Base-by-base conservation (phyloP, 2,797 vertebrate species). In the Pelodytes ibericus region DNA sequence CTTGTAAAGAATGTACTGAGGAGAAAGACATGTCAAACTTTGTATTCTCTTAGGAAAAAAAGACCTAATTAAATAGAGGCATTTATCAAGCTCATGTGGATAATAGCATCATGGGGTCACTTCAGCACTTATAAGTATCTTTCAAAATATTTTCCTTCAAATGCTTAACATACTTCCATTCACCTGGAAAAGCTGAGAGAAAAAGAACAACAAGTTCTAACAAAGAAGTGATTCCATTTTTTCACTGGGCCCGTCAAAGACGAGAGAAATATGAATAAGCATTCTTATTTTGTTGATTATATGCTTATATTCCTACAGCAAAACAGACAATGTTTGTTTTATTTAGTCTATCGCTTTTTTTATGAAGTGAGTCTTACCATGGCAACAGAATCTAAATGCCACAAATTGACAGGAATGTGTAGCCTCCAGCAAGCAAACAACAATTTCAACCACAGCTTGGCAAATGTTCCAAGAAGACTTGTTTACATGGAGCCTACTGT, bases 401-500 rank as follows among this genome's bases (percentile, higher is more conserved):
- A 67, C 71, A 2, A 3, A 39, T 0, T 53, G 47, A 29, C 69
- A 81, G 74, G 77, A 83, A 77, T 0, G 61, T 3, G 18, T 80
- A 80, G 68, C 33, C 72, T 82, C 62, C 70, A 29, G 74, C 0
- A 0, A 83, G 75, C 18, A 6, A 72, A 75, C 0, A 0, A 9
- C 51, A 72, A 71, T 0, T 0, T 74, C n/a, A 56, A 78, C 81
- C 36, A 2, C 39, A 8, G 71, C 64, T 81, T 1, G 29, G 85
- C 84, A 86, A 82, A 60, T 71, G 57, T 29, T 86, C 86, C 89
- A 89, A 77, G 49, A 25, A 80, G 84, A 88, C 84, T 86, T 83
- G 81, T 87, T 89, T 84, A 84, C 82, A 88, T 80, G 82, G 82
- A 80, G 86, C 87, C 74, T 71, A 69, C 83, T 72, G 77, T 84